Evolutionary conservation across 2,797 vertebrate species (phyloP).

Genomic region (Chrysocyon brachyurus): DNA sequence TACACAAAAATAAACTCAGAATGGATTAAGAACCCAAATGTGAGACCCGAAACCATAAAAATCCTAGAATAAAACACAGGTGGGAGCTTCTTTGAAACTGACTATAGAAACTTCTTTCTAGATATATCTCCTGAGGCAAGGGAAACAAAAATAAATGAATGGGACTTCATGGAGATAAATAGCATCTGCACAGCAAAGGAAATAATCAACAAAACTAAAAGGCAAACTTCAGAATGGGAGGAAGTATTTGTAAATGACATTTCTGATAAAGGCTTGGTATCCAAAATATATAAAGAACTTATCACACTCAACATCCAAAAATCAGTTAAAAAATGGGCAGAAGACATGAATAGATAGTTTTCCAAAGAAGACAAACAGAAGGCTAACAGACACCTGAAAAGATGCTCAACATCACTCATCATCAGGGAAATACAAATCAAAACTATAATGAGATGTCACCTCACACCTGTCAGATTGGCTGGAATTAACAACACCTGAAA

Average conservation of each 20-base stretch:
- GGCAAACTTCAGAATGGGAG: neutral
- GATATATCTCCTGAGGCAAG: neutral
- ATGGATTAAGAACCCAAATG: neutral
- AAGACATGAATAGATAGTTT: neutral
- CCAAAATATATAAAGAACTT: neutral
- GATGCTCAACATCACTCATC: neutral
- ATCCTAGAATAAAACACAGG: neutral
- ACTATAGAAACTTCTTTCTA: neutral
- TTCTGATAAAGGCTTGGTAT: neutral
- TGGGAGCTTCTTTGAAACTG: neutral
- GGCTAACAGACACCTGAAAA: neutral
- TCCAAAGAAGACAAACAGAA: neutral
- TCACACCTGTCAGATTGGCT: neutral
- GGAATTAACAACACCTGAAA: neutral
- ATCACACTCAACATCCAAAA: neutral
- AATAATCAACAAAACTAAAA: neutral
- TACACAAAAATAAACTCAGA: neutral
- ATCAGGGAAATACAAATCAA: neutral
- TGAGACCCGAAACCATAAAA: neutral
- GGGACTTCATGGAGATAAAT: neutral
- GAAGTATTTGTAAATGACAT: neutral
- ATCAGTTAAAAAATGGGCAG: neutral
- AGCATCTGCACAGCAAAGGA: neutral
- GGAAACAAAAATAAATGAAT: neutral
- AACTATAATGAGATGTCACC: neutral